Percentiles rank a stretch among this genome's conserved stretches.
Evolutionary conservation across 1,140 invertebrate species (phyloP).

Genomic region (Caenorhabditis elegans): WBcel235 BX284604.4:8208001-8208500

Average conservation of each 20-base stretch:
- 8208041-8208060: slow-evolving; percentile 24
- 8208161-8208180: background rate
- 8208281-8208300: background rate
- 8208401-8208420: slow-evolving; percentile 45
- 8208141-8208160: slow-evolving; percentile 40
- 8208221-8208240: slow-evolving; percentile 5
- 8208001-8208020: slow-evolving; percentile 37
- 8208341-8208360: background rate
- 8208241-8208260: background rate
- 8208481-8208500: slow-evolving; percentile 30
- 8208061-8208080: background rate
- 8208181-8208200: background rate
- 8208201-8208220: background rate
- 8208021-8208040: slow-evolving; percentile 20
- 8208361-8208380: slow-evolving; percentile 30
- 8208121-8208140: slow-evolving; percentile 7
- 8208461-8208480: slow-evolving; percentile 39
- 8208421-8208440: slow-evolving; percentile 36
- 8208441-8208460: slow-evolving; percentile 41
- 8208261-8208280: background rate
- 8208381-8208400: slow-evolving; percentile 29
- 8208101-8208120: background rate
- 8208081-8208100: slow-evolving; percentile 39
- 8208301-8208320: background rate
- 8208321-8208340: background rate